phyloP scores from a whole-genome alignment of 2,797 vertebrate genomes.

The Aplochiton taeniatus region DNA sequence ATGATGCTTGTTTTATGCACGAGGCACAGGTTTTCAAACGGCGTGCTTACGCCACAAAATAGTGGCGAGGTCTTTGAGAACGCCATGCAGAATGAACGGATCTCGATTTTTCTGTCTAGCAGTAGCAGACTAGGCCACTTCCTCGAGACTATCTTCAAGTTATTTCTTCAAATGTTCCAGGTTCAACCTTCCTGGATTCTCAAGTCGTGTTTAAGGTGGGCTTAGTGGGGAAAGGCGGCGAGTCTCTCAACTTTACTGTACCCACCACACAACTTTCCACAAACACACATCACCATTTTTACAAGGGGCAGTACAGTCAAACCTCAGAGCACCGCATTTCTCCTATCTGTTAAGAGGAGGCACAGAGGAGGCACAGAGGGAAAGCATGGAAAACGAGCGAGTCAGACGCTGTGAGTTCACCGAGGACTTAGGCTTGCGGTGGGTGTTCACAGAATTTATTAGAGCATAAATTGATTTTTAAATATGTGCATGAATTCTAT shows the following conservation, averaged over 20 bases:
- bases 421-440: slow-evolving; percentile 71
- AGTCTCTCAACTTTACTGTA: slow-evolving; percentile 29
- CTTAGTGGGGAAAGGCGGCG: slow-evolving; percentile 31
- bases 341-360: slow-evolving; percentile 36
- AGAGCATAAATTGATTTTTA: slow-evolving; percentile 79
- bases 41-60: too few species aligned
- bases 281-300: slow-evolving; percentile 47
- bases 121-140: slow-evolving; percentile 4
- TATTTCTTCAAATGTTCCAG: not conserved
- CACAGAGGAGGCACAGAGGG: slow-evolving; percentile 34
- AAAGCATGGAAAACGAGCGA: slow-evolving; percentile 13
- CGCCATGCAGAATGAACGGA: not conserved
- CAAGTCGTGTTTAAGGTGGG: slow-evolving; percentile 13
- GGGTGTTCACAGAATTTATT: slow-evolving; percentile 74
- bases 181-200: slow-evolving; percentile 19
- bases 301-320: slow-evolving; percentile 54
- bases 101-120: not conserved
- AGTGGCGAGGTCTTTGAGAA: not conserved
- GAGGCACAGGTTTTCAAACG: too few species aligned
- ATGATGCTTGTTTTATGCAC: too few species aligned
- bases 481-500: slow-evolving; percentile 70
- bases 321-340: slow-evolving; percentile 32
- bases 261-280: slow-evolving; percentile 55
- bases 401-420: slow-evolving; percentile 54
- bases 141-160: not conserved